Evolutionary conservation across 2,113 vertebrate genomes (phyloP), one percentile per base, ranked within the genome.

Genomic region (Scomber japonicus): DNA sequence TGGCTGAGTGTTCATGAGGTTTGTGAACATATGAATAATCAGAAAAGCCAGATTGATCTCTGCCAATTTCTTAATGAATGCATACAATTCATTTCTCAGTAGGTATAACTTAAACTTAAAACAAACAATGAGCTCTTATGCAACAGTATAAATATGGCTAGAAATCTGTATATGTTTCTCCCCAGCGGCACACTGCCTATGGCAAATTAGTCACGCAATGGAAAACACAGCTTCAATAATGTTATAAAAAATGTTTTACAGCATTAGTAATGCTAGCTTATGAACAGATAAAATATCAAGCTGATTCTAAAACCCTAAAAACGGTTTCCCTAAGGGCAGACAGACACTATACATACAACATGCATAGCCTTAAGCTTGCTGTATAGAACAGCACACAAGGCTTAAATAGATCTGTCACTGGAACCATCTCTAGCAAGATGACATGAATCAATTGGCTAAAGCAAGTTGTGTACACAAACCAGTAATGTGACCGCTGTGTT

Each of bases 381-480:
- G 64, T 69, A 59, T 75, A 61, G 67, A 70, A 57, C 44, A 27
- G 64, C 49, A 51, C 45, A n/a, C 59, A 19, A 40, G 31, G 6
- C 55, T 67, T 50, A 69, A 77, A 73, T 24, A n/a, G 54, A 64
- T 77, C 78, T 30, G 70, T 78, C 72, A 61, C 48, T 49, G 35
- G 69, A 55, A 61, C 30, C 72, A 66, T n/a, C 73, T 10, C 73
- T 10, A 63, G 51, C 53, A 64, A 66, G 50, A 83, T 70, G 66
- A 78, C 55, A 75, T 48, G 70, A 85, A 81, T 75, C 82, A 83
- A 55, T 51, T 81, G 56, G 19, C 44, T 19, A 2, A 55, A 56
- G 64, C n/a, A 11, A 68, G 55, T 44, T 69, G 63, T 61, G 46
- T 55, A 78, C 81, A 72, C 53, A 57, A 69, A 80, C 53, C 75